phyloP scores from a whole-genome alignment of 2,888 invertebrate species.

The Drosophila paracracens region DNA sequence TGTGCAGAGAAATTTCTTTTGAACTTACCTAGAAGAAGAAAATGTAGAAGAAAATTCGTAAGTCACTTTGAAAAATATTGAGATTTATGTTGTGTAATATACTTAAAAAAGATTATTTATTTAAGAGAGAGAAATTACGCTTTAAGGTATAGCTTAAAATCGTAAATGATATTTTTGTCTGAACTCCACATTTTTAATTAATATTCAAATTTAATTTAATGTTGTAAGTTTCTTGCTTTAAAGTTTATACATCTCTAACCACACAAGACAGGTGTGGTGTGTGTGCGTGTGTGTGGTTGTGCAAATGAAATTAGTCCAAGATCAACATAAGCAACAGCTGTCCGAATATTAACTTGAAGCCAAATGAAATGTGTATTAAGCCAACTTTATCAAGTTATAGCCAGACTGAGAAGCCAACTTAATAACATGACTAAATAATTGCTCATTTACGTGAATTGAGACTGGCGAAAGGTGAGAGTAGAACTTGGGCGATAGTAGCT shows the following conservation, averaged over 20 bases:
- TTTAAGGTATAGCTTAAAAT: neutral
- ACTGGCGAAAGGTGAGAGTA: slow-evolving; percentile 8
- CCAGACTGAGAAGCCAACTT: slow-evolving; percentile 43
- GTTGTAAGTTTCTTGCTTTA: neutral
- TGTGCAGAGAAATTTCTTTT: slow-evolving; percentile 17
- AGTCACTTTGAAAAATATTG: slow-evolving; percentile 22
- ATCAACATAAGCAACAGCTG: slow-evolving; percentile 35
- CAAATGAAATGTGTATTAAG: slow-evolving; percentile 36
- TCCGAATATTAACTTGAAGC: slow-evolving; percentile 28
- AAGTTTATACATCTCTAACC: neutral
- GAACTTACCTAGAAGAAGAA: slow-evolving; percentile 50
- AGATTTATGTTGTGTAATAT: slow-evolving; percentile 28
- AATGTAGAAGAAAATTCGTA: slow-evolving; percentile 12
- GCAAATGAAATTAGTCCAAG: slow-evolving; percentile 44
- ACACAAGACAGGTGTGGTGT: neutral
- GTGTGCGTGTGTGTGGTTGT: neutral
- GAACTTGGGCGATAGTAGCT: neutral
- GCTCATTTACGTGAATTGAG: slow-evolving; percentile 67
- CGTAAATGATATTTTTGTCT: neutral
- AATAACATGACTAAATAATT: slow-evolving; percentile 70
- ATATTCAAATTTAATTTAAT: neutral
- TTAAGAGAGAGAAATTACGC: neutral
- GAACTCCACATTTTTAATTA: neutral
- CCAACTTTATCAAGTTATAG: slow-evolving; percentile 41
- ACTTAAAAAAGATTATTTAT: slow-evolving; percentile 18